A percentile compares a stretch with the other conserved stretches of the same genome.
These are phyloP conservation scores for Pseudorectes ferrugineus DNA, from an alignment of 2,113 vertebrate genomes.

Conservation along the genomic window DNA sequence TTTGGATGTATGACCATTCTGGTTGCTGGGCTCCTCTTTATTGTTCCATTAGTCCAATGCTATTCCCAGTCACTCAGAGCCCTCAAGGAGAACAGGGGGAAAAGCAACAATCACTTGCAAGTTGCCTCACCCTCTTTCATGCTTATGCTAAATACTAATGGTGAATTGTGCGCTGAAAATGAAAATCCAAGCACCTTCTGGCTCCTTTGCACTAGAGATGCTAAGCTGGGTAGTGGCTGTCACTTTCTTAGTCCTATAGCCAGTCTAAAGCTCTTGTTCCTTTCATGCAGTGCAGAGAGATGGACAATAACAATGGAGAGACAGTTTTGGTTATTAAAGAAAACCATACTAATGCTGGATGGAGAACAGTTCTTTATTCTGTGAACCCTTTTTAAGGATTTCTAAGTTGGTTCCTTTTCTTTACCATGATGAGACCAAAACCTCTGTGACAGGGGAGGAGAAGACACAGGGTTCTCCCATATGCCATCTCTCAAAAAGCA, in stretches of 20 bases:
- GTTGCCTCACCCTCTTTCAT: not conserved
- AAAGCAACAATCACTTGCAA: not conserved
- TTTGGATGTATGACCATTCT: not conserved
- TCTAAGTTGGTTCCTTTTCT: not conserved
- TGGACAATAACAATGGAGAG: not conserved
- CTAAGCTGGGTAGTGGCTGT: not conserved
- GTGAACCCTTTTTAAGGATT: not conserved
- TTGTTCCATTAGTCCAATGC: not conserved
- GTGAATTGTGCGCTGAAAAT: not conserved
- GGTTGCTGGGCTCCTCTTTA: not conserved
- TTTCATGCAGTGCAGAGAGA: not conserved
- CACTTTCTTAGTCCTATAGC: not conserved
- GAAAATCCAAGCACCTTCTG: not conserved
- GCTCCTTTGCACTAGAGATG: not conserved
- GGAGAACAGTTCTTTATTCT: not conserved
- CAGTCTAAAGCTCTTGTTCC: not conserved
- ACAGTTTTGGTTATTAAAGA: not conserved
- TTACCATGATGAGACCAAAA: not conserved
- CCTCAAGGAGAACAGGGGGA: rapidly evolving
- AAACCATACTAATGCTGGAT: not conserved
- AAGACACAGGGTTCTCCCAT: not conserved
- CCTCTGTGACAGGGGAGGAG: not conserved
- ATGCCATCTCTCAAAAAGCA: not conserved
- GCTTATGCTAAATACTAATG: not conserved
- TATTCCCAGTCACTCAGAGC: not conserved